Evolutionary conservation across 2,888 invertebrate genomes (phyloP), one percentile per base, ranked within the genome.

Genomic region (Drosophila emarginata): DNA sequence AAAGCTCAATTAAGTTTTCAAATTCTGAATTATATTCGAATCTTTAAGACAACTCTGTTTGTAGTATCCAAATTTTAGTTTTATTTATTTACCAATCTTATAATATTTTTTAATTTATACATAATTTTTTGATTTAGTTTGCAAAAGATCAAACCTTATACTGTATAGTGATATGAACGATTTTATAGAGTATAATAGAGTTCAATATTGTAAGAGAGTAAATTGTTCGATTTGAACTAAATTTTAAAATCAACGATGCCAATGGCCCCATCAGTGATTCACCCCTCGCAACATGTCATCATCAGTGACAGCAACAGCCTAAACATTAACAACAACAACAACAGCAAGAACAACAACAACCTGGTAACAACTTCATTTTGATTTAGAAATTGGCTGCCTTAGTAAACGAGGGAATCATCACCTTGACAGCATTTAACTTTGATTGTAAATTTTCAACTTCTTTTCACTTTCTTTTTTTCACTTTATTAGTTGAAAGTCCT

Each of bases 201-300:
- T 74, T 64, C 67, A 68, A 60, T 65, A 56, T 61, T 52, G 51
- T 64, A 21, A n/a, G n/a, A 11, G 18, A 64, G 71, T 74, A 80
- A 72, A 78, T 74, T 61, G 70, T 72, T 81, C 76, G 72, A 77
- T 76, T 71, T 80, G 23, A 64, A 77, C 63, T 67, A 79, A 62
- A 77, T 71, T 81, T 79, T 80, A 57, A 53, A 84, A 81, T 84
- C 79, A 80, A 64, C 76, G 45, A 45, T 45, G 54, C 50, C 54
- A 15, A 37, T 37, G 12, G 32, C 32, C 14, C 23, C 36, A 15
- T 14, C 40, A 28, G 51, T 26, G 15, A 14, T 57, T 12, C 66
- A 60, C 51, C 77, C 60, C 58, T 57, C 64, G 28, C 59, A 76
- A 72, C 82, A 81, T 84, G 85, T 80, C 80, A 80, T 73, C 79